A percentile compares a stretch with the other conserved stretches of the same genome.
phyloP scores from a whole-genome alignment of 2,888 invertebrate genomes.

The Leucophenga montana region DNA sequence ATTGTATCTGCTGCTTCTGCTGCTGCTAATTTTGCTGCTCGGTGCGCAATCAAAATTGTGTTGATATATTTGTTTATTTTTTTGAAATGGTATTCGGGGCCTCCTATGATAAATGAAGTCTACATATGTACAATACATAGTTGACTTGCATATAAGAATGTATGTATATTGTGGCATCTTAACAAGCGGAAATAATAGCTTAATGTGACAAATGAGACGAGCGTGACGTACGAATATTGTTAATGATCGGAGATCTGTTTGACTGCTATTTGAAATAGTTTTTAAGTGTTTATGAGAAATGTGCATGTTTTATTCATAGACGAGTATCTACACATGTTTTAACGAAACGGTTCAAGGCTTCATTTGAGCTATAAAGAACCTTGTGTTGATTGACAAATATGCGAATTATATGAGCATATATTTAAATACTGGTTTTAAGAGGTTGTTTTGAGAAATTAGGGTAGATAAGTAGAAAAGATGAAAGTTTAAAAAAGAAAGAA shows the following conservation, averaged over 20 bases:
- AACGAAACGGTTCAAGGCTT: slow-evolving; percentile 6
- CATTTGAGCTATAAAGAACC: neutral
- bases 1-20: slow-evolving; percentile 29
- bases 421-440: no score
- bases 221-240: slow-evolving; percentile 37
- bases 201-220: slow-evolving; percentile 56
- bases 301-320: no score
- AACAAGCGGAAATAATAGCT: slow-evolving; percentile 61
- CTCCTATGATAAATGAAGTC: slow-evolving; percentile 50
- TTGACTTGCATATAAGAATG: slow-evolving; percentile 37
- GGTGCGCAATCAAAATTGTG: slow-evolving; percentile 39
- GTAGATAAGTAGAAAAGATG: no score
- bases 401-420: no score
- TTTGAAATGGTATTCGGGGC: slow-evolving; percentile 24
- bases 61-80: slow-evolving; percentile 49
- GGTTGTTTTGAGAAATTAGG: no score
- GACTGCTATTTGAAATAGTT: no score
- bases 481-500: no score
- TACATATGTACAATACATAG: slow-evolving; percentile 15
- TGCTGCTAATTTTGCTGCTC: neutral
- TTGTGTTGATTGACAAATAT: no score
- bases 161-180: neutral
- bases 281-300: no score
- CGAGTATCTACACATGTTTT: neutral
- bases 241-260: no score